A percentile compares a stretch with the other conserved stretches of the same genome.
These are phyloP conservation scores for Epizoanthus rinbou DNA, from an alignment of 92 coral and sea anemone species.

Conservation along the genomic window DNA sequence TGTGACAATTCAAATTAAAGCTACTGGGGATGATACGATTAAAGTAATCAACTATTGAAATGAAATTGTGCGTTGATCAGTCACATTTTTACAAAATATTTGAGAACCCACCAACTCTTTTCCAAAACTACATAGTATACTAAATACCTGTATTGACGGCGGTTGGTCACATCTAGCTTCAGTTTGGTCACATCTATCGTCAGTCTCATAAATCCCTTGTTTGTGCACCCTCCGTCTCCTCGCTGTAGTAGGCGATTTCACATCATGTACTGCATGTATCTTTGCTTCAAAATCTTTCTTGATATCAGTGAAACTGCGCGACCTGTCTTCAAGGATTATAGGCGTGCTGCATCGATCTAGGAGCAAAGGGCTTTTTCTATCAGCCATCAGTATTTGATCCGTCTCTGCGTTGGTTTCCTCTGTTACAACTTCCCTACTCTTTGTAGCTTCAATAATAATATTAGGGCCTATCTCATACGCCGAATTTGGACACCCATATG, in stretches of 20 bases:
- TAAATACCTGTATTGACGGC: slow-evolving; percentile 2
- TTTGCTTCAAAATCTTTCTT: slow-evolving; percentile 17
- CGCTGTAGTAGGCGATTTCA: not conserved
- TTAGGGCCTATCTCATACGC: not conserved
- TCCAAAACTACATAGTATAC: not conserved
- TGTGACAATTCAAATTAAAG: too few relatives aligned
- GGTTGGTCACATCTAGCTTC: too few relatives aligned
- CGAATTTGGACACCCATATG: too few relatives aligned
- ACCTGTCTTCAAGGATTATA: not conserved
- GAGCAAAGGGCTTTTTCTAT: not conserved
- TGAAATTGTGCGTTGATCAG: too few relatives aligned
- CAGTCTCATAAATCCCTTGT: not conserved
- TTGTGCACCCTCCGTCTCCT: not conserved
- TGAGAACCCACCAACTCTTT: too few relatives aligned
- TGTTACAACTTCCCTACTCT: not conserved
- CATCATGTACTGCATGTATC: not conserved
- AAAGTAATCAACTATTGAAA: too few relatives aligned
- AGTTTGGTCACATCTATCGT: not conserved
- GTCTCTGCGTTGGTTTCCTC: not conserved
- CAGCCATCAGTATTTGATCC: not conserved
- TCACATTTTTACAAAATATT: too few relatives aligned
- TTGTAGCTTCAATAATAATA: not conserved
- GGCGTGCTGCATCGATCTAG: slow-evolving; percentile 3
- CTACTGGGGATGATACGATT: too few relatives aligned
- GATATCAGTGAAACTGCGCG: slow-evolving; percentile 29